Conservation (phyloP, 2,797 vertebrate species). For the Melanotaenia maccullochi region DNA sequence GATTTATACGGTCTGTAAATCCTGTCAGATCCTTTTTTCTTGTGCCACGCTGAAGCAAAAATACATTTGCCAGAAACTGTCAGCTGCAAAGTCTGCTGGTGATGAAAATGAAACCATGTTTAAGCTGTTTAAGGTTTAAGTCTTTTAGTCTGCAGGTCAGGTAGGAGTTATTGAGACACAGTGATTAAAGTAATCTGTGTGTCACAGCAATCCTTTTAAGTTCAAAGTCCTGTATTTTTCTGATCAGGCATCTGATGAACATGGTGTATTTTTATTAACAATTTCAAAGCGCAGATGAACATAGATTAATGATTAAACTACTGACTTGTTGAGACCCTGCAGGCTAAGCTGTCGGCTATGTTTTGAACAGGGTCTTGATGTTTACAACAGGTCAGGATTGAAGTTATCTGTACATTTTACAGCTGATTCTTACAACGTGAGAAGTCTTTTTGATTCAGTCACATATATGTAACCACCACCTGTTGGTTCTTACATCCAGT, state of each 20-base stretch:
- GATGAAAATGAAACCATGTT: no score
- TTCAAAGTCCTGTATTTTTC: neutral
- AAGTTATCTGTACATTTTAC: no score
- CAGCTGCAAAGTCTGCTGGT: neutral
- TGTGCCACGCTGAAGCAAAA: neutral
- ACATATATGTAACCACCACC: no score
- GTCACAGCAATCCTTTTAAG: neutral
- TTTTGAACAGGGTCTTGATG: no score
- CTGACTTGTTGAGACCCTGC: no score
- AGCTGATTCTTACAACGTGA: no score
- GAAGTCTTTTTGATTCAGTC: no score
- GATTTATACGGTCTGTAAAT: conserved; percentile 1
- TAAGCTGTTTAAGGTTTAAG: neutral
- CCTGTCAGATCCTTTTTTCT: neutral
- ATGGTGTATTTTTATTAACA: no score
- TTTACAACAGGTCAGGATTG: no score
- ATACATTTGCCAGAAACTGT: neutral
- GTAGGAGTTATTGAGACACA: neutral
- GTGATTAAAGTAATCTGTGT: conserved; percentile 7
- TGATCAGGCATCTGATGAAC: neutral
- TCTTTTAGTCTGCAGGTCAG: conserved; percentile 1
- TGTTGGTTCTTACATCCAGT: no score
- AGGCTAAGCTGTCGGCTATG: no score
- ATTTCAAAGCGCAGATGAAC: neutral
- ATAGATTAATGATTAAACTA: no score